Conservation (phyloP, 2,888 invertebrate genomes). For the Rhabditophanes sp. region DNA sequence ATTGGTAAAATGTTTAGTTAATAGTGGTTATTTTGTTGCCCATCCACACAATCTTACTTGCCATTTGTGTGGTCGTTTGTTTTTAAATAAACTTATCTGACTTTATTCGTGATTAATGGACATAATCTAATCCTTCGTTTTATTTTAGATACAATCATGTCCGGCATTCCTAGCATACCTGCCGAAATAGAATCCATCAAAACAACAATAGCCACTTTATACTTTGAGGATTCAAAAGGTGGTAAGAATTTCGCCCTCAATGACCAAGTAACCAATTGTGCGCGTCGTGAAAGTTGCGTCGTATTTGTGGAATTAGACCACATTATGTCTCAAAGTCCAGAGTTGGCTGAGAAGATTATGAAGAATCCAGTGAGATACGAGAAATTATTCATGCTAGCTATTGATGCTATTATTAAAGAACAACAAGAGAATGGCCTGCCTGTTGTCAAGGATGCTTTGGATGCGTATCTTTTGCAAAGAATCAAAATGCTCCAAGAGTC, state of each 20-base stretch:
- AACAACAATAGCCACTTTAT: conserved; percentile 16
- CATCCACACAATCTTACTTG: too few relatives aligned
- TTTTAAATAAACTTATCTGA: too few relatives aligned
- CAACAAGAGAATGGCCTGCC: conserved; percentile 41
- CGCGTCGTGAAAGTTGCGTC: conserved; percentile 48
- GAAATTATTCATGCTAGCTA: conserved; percentile 61
- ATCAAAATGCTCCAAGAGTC: conserved; percentile 55
- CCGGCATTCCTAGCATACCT: conserved; percentile 1
- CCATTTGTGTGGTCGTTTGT: too few relatives aligned
- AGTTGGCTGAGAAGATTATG: conserved; percentile 61
- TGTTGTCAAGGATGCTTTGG: conserved; percentile 72
- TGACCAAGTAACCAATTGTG: conserved; percentile 26
- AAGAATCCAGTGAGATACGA: conserved; percentile 62
- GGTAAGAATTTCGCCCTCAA: conserved; percentile 27
- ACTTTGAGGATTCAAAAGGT: conserved; percentile 23
- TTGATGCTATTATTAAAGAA: conserved; percentile 6
- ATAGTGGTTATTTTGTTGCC: too few relatives aligned
- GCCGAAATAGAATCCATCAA: conserved; percentile 4
- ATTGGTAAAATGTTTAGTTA: too few relatives aligned
- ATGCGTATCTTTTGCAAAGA: conserved; percentile 93
- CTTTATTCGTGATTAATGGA: too few relatives aligned
- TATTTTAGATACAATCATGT: too few relatives aligned
- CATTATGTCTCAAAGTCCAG: conserved; percentile 51
- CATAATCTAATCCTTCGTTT: too few relatives aligned
- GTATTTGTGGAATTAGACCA: conserved; percentile 75